Percentiles rank a stretch among this genome's conserved stretches.
phyloP scores from a whole-genome alignment of 92 coral and sea anemone genomes.

The Diadumene lineata region DNA sequence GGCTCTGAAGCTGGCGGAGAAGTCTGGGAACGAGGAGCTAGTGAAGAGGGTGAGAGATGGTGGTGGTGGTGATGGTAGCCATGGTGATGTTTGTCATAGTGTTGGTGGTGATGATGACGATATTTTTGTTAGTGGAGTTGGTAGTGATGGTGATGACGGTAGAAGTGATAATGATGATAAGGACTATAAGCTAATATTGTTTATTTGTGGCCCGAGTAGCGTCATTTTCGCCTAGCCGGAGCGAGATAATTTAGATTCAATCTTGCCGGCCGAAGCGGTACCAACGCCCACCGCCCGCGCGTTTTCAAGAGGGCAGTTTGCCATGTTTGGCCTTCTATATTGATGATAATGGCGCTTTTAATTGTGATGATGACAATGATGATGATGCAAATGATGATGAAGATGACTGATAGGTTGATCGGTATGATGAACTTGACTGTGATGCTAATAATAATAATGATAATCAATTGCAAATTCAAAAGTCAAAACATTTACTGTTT shows the following conservation, averaged over 20 bases:
- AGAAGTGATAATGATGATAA: not conserved
- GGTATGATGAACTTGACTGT: not conserved
- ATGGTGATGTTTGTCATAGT: not conserved
- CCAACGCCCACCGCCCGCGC: no score
- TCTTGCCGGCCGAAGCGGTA: no score
- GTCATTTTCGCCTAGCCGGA: no score
- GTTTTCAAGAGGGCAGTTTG: no score
- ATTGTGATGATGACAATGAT: not conserved
- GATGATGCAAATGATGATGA: no score
- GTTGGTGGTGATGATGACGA: not conserved
- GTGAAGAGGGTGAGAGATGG: constrained; percentile 56
- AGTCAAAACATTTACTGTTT: not conserved
- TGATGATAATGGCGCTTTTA: no score
- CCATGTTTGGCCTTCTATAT: no score
- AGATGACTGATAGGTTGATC: not conserved
- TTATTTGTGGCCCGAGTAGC: no score
- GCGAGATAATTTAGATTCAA: no score
- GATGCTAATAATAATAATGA: not conserved
- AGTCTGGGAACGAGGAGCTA: constrained; percentile 41
- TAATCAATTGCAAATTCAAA: not conserved
- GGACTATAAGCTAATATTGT: not conserved
- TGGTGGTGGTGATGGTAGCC: not conserved
- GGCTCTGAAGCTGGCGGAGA: constrained; percentile 70
- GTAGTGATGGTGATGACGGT: not conserved
- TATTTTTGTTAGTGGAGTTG: not conserved